Evolutionary conservation across 2,797 vertebrate genomes (phyloP), one percentile per base, ranked within the genome.

Genomic region (Remorina albescens): DNA sequence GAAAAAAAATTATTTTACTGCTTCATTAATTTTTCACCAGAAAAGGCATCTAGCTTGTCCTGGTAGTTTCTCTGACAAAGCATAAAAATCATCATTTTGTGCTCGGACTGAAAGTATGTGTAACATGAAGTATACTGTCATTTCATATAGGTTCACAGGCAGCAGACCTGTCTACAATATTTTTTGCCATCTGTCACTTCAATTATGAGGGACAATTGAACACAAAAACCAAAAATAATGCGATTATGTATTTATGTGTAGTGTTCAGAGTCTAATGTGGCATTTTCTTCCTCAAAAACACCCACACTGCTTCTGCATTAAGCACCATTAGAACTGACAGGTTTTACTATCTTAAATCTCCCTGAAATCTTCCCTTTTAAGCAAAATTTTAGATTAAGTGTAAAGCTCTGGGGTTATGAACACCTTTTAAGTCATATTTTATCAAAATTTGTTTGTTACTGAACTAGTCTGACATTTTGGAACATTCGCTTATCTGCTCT

Each of bases 181-280:
- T 56, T 62, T 25, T 71, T 25, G 49, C 34, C 26, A 71, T 67
- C 12, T 47, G 32, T 25, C 13, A 28, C 28, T 72, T 70, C 49
- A 70, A 58, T 67, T 26, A 73, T 39, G 60, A 89, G 66, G 75
- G 63, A 75, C 28, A 36, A 70, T 69, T 71, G 9, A 69, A 59
- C 69, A 50, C 69, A 50, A 74, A 80, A 84, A 81, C 12, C 71
- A 79, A 86, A 78, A 71, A 50, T 51, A 16, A 30, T 71, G n/a
- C 49, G 46, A 8, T 56, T 51, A 15, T 42, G 21, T 56, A 21
- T 57, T 67, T 41, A 44, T 55, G 25, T 68, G 69, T 30, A 59
- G 67, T 23, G 8, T 25, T 26, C n/a, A 26, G 34, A 54, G 50
- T 42, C 61, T 79, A 71, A 84, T 71, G 81, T 72, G 72, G 36